These are phyloP conservation scores for Drosophila funebris DNA, from an alignment of 1,140 invertebrate species.

Conservation along the genomic window DNA sequence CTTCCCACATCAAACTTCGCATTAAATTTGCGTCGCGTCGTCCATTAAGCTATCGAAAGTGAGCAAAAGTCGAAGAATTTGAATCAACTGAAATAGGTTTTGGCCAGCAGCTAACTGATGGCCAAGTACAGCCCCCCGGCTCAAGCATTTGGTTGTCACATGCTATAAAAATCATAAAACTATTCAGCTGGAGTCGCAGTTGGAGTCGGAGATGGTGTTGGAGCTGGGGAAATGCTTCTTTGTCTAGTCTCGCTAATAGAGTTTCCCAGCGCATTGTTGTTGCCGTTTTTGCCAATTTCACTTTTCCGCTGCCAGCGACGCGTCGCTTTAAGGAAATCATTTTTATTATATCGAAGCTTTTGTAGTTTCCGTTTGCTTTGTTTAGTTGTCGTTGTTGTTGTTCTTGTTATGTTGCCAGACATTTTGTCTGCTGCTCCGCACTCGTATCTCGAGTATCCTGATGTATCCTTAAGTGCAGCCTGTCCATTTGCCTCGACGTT, in stretches of 20 bases:
- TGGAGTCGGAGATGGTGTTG: background rate
- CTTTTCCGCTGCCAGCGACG: constrained; percentile 45
- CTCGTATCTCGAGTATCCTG: constrained; percentile 33
- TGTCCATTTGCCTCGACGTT: constrained; percentile 31
- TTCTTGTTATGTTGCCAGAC: constrained; percentile 41
- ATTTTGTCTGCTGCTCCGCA: constrained; percentile 59
- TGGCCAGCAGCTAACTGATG: constrained; percentile 18
- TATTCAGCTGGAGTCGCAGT: constrained; percentile 38
- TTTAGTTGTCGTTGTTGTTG: constrained; percentile 36
- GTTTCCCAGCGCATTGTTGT: constrained; percentile 51
- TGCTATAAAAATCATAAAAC: constrained; percentile 80
- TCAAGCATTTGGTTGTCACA: constrained; percentile 60
- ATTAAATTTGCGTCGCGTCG: constrained; percentile 62
- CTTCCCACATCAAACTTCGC: constrained; percentile 37
- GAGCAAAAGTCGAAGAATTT: constrained; percentile 37
- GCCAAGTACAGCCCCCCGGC: constrained; percentile 4
- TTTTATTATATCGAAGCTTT: constrained; percentile 82
- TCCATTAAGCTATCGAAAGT: constrained; percentile 69
- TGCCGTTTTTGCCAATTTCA: constrained; percentile 63
- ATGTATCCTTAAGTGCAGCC: constrained; percentile 71
- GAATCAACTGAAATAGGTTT: background rate
- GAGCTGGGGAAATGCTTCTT: constrained; percentile 35
- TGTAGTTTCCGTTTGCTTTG: constrained; percentile 65
- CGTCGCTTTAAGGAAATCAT: constrained; percentile 68
- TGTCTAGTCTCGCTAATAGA: constrained; percentile 73